phyloP scores from a whole-genome alignment of 2,113 vertebrate genomes.

The Leuciscus idus region DNA sequence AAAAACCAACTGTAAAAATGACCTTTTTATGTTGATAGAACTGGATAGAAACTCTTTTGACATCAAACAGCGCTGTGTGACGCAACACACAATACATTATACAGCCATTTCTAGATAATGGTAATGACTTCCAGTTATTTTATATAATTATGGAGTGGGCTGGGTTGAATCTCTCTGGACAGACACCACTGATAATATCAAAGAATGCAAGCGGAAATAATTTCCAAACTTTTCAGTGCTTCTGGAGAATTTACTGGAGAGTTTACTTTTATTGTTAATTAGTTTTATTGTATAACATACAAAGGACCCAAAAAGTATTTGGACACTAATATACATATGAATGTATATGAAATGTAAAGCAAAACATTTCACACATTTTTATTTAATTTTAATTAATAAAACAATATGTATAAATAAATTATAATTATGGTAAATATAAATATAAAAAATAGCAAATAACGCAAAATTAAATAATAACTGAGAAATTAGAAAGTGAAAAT shows the following conservation, averaged over 20 bases:
- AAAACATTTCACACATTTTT: not conserved
- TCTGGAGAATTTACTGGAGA: not conserved
- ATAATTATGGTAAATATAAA: not conserved
- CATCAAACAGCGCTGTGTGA: not conserved
- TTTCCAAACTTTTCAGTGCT: not conserved
- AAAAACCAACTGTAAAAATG: no score
- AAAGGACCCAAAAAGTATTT: not conserved
- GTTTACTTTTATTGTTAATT: no score
- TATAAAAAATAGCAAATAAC: not conserved
- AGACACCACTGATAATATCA: not conserved
- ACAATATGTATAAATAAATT: not conserved
- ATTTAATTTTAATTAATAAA: no score
- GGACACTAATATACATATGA: not conserved
- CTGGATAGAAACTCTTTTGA: not conserved
- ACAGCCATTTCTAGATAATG: not conserved
- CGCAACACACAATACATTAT: not conserved
- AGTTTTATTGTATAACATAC: not conserved
- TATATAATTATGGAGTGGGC: not conserved
- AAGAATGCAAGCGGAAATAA: not conserved
- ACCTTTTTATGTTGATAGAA: not conserved
- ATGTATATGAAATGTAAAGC: not conserved
- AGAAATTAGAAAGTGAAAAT: no score
- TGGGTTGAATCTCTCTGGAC: not conserved
- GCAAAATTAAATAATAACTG: not conserved
- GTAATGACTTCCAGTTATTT: slow-evolving; percentile 6